These are phyloP conservation scores for Callorhinus ursinus DNA, from an alignment of 2,113 vertebrate genomes.

Conservation along the genomic window DNA sequence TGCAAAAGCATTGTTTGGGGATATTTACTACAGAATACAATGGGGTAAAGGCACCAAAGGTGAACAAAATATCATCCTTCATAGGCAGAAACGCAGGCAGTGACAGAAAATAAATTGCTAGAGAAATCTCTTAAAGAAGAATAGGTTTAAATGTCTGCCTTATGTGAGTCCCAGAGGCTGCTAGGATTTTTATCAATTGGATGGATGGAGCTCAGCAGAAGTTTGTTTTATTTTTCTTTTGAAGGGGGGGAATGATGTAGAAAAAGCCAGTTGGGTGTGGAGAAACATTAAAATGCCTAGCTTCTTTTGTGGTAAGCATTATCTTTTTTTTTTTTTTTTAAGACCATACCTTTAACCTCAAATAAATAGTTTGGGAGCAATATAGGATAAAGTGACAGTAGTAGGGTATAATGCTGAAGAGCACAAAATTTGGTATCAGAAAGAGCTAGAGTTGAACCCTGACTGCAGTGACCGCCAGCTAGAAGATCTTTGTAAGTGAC, in stretches of 20 bases:
- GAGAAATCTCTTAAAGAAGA: conserved; percentile 56
- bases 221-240: background rate
- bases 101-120: conserved; percentile 72
- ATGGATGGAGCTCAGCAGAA: background rate
- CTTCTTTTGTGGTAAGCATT: background rate
- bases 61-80: conserved; percentile 74
- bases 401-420: background rate
- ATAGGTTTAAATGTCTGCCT: conserved; percentile 4
- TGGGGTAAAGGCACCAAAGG: conserved; percentile 22
- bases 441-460: background rate
- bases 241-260: background rate
- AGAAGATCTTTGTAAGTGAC: background rate
- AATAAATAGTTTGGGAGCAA: conserved; percentile 9
- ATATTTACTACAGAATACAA: conserved; percentile 6
- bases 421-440: background rate
- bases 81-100: conserved; percentile 41
- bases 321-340: background rate
- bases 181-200: conserved; percentile 33
- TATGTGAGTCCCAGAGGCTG: background rate
- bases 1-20: conserved; percentile 29
- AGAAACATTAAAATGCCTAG: background rate
- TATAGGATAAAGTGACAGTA: background rate
- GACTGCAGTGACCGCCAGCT: background rate
- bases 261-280: background rate
- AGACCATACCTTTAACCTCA: background rate